Conservation (phyloP, 1,140 invertebrate species). For the Drosophila burlai region DNA sequence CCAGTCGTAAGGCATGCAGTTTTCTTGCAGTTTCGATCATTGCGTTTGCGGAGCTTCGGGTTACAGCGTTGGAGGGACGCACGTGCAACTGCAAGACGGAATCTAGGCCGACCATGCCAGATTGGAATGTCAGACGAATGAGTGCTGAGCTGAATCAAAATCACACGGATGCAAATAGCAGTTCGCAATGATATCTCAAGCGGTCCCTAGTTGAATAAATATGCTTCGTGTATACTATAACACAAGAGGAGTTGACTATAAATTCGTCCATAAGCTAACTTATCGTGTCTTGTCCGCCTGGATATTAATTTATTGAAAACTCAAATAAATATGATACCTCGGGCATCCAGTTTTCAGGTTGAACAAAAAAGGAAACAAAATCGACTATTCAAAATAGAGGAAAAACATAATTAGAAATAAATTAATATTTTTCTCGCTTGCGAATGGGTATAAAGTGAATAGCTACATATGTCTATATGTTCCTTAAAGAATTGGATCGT, state of each 20-base stretch:
- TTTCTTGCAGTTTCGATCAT: conserved; percentile 45
- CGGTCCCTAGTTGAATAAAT: background rate
- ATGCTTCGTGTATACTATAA: background rate
- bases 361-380: background rate
- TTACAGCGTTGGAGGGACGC: conserved; percentile 38
- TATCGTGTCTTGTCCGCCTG: too few relatives aligned
- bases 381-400: too few relatives aligned
- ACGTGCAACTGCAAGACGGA: conserved; percentile 37
- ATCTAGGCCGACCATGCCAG: conserved; percentile 51
- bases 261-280: background rate
- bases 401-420: background rate
- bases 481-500: too few relatives aligned
- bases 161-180: conserved; percentile 9
- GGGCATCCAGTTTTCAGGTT: background rate
- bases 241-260: background rate
- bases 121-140: conserved; percentile 61
- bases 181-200: background rate
- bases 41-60: conserved; percentile 51
- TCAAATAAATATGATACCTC: background rate
- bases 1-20: conserved; percentile 45
- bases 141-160: conserved; percentile 23
- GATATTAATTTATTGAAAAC: too few relatives aligned
- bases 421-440: background rate
- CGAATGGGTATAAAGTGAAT: background rate
- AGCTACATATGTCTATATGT: background rate